Evolutionary conservation across 2,113 vertebrate genomes (phyloP).

Genomic region (Elanoides forficatus): DNA sequence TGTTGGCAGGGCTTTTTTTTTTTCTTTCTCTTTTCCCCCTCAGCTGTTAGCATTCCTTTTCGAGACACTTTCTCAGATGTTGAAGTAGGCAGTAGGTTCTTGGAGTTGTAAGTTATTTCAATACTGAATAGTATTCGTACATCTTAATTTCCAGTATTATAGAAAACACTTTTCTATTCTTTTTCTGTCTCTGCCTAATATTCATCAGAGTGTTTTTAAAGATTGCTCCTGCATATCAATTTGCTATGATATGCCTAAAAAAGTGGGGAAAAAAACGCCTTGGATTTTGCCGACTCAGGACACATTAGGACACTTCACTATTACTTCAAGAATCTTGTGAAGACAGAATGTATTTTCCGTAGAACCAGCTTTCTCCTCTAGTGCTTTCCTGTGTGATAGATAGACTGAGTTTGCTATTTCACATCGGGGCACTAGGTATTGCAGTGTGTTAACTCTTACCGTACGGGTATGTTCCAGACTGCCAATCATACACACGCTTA

Average conservation of each 20-base stretch:
- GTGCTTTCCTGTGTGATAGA: no score
- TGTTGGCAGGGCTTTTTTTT: neutral
- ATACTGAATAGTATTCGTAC: neutral
- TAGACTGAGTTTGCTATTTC: neutral
- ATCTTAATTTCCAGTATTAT: neutral
- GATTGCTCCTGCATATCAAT: neutral
- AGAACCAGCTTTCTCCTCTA: neutral
- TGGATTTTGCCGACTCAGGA: neutral
- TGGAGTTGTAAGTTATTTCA: neutral
- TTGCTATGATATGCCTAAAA: neutral
- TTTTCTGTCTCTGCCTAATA: neutral
- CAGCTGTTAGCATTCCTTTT: neutral
- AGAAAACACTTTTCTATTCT: neutral
- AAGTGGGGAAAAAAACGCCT: accelerated
- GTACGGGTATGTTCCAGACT: neutral
- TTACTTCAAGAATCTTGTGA: neutral
- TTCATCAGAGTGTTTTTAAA: neutral
- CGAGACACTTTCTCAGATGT: neutral
- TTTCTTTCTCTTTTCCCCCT: accelerated
- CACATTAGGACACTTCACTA: accelerated
- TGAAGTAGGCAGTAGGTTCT: neutral
- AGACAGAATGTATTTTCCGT: neutral
- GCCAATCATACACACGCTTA: neutral
- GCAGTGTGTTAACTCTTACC: neutral
- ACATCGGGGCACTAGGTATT: neutral